Percentiles rank a stretch among this genome's conserved stretches.
phyloP scores from a whole-genome alignment of 2,797 vertebrate species.

The Neostethus bicornis region DNA sequence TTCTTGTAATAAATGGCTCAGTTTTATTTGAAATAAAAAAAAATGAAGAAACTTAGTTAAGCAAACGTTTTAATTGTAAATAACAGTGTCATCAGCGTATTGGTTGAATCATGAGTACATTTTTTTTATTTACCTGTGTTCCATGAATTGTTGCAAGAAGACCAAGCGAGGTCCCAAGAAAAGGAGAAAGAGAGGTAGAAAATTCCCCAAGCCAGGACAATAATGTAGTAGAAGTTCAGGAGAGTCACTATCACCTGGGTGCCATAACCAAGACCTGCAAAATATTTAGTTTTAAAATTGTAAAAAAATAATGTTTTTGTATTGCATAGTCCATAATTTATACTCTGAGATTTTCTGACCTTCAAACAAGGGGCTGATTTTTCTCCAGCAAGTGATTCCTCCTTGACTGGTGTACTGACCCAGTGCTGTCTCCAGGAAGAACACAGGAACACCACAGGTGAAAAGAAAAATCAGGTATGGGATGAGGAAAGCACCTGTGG shows the following conservation, averaged over 20 bases:
- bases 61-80: no score
- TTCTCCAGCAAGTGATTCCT: conserved; percentile 93
- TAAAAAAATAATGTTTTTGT: no score
- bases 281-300: background rate
- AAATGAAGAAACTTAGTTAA: no score
- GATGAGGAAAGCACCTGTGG: conserved; percentile 97
- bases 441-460: conserved; percentile 93
- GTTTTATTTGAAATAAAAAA: no score
- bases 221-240: conserved; percentile 93
- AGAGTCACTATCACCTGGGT: conserved; percentile 92
- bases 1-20: no score
- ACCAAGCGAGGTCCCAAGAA: conserved; percentile 89
- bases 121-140: conserved; percentile 81
- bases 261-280: conserved; percentile 91
- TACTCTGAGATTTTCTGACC: conserved; percentile 70
- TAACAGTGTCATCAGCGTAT: background rate
- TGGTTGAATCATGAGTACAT: background rate
- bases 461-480: conserved; percentile 98
- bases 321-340: background rate
- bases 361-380: conserved; percentile 96
- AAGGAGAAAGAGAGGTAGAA: conserved; percentile 95
- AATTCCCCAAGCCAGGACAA: conserved; percentile 95
- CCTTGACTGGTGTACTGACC: conserved; percentile 96
- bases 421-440: conserved; percentile 91
- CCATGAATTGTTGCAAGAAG: conserved; percentile 93